phyloP scores from a whole-genome alignment of 2,888 invertebrate species.

The Tetranychus truncatus region DNA sequence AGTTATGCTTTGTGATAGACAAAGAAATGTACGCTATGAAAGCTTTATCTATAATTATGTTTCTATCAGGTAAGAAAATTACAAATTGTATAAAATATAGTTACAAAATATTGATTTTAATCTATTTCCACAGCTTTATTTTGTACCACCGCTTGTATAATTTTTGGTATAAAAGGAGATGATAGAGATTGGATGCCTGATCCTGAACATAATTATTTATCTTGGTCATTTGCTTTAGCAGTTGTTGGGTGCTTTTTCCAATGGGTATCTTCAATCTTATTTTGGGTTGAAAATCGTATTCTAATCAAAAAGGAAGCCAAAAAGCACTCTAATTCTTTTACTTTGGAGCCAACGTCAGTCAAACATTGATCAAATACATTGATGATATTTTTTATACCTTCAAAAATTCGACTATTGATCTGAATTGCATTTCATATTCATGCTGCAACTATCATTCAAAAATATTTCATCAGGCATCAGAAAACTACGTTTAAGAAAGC shows the following conservation, averaged over 20 bases:
- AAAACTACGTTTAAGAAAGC: no score
- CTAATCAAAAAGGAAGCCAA: constrained; percentile 21
- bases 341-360: constrained; percentile 15
- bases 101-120: not conserved
- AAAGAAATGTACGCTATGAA: constrained; percentile 54
- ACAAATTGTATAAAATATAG: no score
- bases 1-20: constrained; percentile 63
- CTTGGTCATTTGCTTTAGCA: constrained; percentile 77
- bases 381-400: no score
- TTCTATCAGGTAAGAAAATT: constrained; percentile 42
- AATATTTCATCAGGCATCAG: no score
- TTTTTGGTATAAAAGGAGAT: constrained; percentile 72
- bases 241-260: constrained; percentile 47
- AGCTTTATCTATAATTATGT: constrained; percentile 45
- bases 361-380: not conserved
- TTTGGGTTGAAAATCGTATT: constrained; percentile 52
- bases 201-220: constrained; percentile 72
- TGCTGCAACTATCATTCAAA: no score
- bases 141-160: constrained; percentile 55
- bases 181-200: constrained; percentile 71
- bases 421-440: no score
- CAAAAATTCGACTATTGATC: no score
- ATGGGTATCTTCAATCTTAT: constrained; percentile 52
- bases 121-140: constrained; percentile 43
- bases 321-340: constrained; percentile 16